Base-by-base conservation (phyloP, 1,140 invertebrate genomes). In the Bombus superbus region DNA sequence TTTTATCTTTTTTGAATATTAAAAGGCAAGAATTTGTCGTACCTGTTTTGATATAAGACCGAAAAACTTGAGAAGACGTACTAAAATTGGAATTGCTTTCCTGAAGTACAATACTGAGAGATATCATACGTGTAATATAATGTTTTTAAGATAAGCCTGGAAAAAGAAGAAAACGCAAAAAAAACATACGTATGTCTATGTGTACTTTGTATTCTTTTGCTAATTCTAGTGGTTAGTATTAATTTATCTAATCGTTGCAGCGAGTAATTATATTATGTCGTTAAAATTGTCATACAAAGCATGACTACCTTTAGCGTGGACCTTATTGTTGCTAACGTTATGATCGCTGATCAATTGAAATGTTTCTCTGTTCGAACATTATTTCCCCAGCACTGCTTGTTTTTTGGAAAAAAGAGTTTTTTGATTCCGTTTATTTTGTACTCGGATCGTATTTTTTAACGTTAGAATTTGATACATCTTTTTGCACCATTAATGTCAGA, bases 381-480 rank as follows among this genome's bases (percentile, higher is more conserved):
- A 47, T 53, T 71, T 79, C 76, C 76, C 40, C 66, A 38, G 82
- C 82, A 79, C 82, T 84, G 74, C 53, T 84, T 57, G n/a, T 28
- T 69, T 22, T 15, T 32, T 2, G 0, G 25, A 28, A 40, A 25
- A 8, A 15, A 71, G 44, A 38, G 22, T 32, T 28, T 44, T 75
- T 75, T 64, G 1, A 35, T 78, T 40, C 40, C n/a, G 22, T 76
- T 76, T 25, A 32, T 76, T 76, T 57, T 38, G 35, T 76, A 76
- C 11, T 38, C 72, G 47, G 28, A 66, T 6, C 40, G 35, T 32
- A 42, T 64, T n/a, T 47, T 32, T 40, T 42, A 78, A 69, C 42
- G 22, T 35, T 69, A 15, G 28, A n/a, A 57, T 32, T 38, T 25
- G 25, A 74, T 47, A 47, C 32, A 47, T 64, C 32, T 38, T n/a